These are phyloP conservation scores for Pachypanchax playfairii DNA, from an alignment of 2,113 vertebrate species.

Conservation along the genomic window DNA sequence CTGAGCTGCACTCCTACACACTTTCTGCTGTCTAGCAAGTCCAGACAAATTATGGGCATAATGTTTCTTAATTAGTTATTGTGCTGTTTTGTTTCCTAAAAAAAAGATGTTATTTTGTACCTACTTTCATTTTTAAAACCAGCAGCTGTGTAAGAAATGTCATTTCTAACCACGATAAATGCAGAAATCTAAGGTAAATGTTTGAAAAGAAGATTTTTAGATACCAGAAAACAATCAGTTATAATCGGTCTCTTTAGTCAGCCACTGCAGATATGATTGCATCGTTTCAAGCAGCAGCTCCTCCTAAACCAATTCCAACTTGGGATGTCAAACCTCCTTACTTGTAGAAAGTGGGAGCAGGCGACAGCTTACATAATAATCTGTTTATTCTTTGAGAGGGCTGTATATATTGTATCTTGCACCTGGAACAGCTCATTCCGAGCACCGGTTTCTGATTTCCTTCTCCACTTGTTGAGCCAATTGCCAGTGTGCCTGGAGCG, in stretches of 20 bases:
- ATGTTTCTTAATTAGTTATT: neutral
- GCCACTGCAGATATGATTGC: constrained; percentile 26
- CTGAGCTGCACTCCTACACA: constrained; percentile 10
- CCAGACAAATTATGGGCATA: constrained; percentile 47
- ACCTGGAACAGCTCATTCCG: constrained; percentile 44
- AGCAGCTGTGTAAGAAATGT: too few relatives aligned
- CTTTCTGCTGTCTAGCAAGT: constrained; percentile 30
- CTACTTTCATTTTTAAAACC: too few relatives aligned
- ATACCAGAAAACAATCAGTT: constrained; percentile 20
- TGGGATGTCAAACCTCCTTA: constrained; percentile 47
- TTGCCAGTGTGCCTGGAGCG: constrained; percentile 42
- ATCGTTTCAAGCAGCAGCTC: constrained; percentile 19
- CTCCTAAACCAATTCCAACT: constrained; percentile 46
- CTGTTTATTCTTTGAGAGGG: constrained; percentile 36
- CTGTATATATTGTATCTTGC: constrained; percentile 31
- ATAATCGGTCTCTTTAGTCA: constrained; percentile 33
- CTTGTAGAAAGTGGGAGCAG: constrained; percentile 23
- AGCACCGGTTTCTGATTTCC: constrained; percentile 29
- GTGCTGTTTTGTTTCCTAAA: neutral
- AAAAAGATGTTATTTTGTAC: too few relatives aligned
- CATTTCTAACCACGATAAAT: neutral
- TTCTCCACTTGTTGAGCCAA: constrained; percentile 26
- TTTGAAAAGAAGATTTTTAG: constrained; percentile 1
- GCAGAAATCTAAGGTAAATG: neutral
- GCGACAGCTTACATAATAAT: constrained; percentile 56